Conservation (phyloP, 1,140 invertebrate species). For the Atta texana region DNA sequence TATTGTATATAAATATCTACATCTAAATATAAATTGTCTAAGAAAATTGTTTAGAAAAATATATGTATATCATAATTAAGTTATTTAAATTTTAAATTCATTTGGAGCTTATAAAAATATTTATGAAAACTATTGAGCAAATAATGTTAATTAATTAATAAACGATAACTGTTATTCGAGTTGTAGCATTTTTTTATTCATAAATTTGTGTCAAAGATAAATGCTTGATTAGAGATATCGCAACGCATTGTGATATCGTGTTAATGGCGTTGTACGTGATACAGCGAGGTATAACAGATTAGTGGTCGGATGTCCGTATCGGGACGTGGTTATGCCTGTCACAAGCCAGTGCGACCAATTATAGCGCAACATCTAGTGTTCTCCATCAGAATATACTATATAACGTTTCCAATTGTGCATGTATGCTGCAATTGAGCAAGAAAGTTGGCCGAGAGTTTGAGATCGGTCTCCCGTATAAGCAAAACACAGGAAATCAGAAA, state of each 20-base stretch:
- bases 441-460: constrained; percentile 31
- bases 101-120: not conserved
- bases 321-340: constrained; percentile 66
- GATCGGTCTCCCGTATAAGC: constrained; percentile 9
- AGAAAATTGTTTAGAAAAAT: too few relatives aligned
- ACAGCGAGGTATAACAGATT: constrained; percentile 64
- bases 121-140: not conserved
- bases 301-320: constrained; percentile 66
- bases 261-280: constrained; percentile 57
- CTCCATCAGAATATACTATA: constrained; percentile 42
- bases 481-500: not conserved
- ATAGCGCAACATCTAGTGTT: constrained; percentile 55
- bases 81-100: too few relatives aligned
- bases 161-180: not conserved
- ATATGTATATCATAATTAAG: too few relatives aligned
- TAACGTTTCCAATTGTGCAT: constrained; percentile 43
- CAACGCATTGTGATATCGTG: constrained; percentile 45
- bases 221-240: constrained; percentile 38
- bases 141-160: constrained; percentile 4
- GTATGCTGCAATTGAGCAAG: constrained; percentile 20
- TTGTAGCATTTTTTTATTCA: not conserved
- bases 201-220: not conserved
- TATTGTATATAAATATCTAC: not conserved
- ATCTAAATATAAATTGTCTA: not conserved
- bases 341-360: constrained; percentile 64